A percentile compares a stretch with the other conserved stretches of the same genome.
These are phyloP conservation scores for Malurus elegans DNA, from an alignment of 2,113 vertebrate genomes.

Conservation along the genomic window DNA sequence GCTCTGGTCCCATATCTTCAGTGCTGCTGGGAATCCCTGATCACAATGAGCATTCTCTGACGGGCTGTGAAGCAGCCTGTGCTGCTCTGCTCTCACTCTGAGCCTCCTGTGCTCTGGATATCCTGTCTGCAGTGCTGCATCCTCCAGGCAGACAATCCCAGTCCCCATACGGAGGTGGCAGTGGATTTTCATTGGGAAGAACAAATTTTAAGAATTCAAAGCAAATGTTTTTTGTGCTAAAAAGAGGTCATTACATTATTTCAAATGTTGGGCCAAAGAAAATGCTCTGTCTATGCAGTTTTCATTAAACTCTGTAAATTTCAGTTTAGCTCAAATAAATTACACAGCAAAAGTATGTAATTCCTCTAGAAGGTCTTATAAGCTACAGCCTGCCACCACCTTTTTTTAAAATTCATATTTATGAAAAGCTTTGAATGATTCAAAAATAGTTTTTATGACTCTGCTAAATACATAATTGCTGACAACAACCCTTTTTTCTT, in stretches of 20 bases:
- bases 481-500: neutral
- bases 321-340: neutral
- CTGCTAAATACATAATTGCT: neutral
- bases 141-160: neutral
- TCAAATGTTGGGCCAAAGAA: neutral
- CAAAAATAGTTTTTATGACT: neutral
- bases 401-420: neutral
- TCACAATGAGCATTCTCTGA: neutral
- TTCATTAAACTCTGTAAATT: neutral
- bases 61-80: neutral
- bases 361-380: neutral
- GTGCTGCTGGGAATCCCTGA: neutral
- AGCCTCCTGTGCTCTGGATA: neutral
- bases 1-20: too few species aligned
- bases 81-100: neutral
- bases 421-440: neutral
- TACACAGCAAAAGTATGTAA: too few species aligned
- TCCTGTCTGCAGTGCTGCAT: neutral
- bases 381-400: neutral
- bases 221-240: neutral
- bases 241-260: neutral
- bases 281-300: neutral
- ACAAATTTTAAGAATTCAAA: neutral
- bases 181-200: neutral
- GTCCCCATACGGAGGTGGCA: fast-evolving